These are phyloP conservation scores for Theristicus caerulescens DNA, from an alignment of 2,113 vertebrate genomes.

Conservation along the genomic window DNA sequence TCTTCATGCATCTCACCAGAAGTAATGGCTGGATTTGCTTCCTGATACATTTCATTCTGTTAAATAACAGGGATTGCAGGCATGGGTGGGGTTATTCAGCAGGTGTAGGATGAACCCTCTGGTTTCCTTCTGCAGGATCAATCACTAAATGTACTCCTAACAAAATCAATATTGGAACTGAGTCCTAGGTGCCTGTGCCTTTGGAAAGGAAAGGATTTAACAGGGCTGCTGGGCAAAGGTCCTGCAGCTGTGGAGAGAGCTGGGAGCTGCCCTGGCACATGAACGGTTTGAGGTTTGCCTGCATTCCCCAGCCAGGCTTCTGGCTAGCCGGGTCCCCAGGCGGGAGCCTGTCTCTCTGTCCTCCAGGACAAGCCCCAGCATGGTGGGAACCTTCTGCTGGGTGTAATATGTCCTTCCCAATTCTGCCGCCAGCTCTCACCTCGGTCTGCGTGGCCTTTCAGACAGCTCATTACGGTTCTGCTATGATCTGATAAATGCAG, in stretches of 20 bases:
- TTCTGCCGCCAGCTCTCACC: background rate
- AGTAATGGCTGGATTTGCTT: background rate
- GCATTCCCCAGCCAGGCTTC: background rate
- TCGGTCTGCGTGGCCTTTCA: background rate
- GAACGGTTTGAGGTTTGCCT: background rate
- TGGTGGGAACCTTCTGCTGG: background rate
- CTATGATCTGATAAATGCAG: conserved; percentile 46
- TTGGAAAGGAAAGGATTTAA: background rate
- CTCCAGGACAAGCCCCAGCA: background rate
- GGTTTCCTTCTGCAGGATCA: background rate
- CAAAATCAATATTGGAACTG: rapidly evolving
- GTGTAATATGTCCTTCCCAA: background rate
- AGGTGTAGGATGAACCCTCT: background rate
- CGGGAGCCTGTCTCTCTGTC: background rate
- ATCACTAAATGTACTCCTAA: background rate
- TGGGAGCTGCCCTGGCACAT: background rate
- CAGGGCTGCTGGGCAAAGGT: background rate
- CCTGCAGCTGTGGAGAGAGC: rapidly evolving
- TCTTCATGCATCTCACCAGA: background rate
- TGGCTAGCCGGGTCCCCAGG: background rate
- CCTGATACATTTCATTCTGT: background rate
- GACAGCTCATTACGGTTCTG: background rate
- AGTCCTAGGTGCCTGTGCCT: background rate
- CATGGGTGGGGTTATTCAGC: rapidly evolving
- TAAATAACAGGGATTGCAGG: background rate